phyloP scores from a whole-genome alignment of 2,113 vertebrate species.

The Sorex fumeus region DNA sequence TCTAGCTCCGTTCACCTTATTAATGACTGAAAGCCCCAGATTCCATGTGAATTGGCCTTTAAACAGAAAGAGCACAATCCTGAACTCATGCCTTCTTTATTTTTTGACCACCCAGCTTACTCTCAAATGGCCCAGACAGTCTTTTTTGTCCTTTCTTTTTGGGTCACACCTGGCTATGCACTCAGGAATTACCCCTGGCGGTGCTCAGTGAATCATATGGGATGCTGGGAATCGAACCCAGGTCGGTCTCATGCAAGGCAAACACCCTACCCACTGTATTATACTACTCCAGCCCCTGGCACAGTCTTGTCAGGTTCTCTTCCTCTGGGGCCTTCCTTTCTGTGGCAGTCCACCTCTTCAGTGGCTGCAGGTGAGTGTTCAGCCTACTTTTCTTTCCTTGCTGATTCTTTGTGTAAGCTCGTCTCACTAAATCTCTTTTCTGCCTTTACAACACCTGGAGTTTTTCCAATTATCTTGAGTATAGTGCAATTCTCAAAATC shows the following conservation, averaged over 20 bases:
- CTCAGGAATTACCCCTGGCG: no score
- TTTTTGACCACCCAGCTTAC: background rate
- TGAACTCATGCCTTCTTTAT: background rate
- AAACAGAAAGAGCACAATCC: background rate
- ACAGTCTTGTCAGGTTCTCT: background rate
- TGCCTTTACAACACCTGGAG: slow-evolving; percentile 13
- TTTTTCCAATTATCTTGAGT: slow-evolving; percentile 51
- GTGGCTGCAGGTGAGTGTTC: fast-evolving
- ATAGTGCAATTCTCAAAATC: slow-evolving; percentile 40
- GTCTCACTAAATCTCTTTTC: slow-evolving; percentile 9
- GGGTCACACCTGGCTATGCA: no score
- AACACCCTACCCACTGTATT: no score
- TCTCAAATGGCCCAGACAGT: background rate
- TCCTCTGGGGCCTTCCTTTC: no score
- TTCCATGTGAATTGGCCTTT: background rate
- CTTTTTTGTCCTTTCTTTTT: no score
- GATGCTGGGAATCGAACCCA: no score
- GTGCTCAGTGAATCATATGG: no score
- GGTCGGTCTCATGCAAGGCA: no score
- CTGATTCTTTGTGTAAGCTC: background rate
- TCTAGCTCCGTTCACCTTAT: background rate
- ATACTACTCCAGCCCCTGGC: no score
- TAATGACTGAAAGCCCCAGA: background rate
- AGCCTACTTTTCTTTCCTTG: background rate
- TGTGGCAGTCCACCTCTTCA: background rate